Evolutionary conservation across 2,797 vertebrate genomes (phyloP).

Genomic region (Linurgus olivaceus): DNA sequence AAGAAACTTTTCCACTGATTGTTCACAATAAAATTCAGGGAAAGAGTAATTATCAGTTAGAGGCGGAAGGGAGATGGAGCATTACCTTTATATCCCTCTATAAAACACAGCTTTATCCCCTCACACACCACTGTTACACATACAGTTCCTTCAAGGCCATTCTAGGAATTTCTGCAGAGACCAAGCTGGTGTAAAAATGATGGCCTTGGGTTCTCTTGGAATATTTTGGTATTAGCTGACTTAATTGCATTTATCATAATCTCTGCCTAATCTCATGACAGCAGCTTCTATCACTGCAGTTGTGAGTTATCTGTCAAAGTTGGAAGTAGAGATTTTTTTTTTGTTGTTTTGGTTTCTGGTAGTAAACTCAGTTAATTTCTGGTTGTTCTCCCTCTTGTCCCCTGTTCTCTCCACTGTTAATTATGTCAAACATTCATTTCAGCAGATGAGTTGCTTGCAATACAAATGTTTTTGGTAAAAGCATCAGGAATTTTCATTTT

Average conservation of each 20-base stretch:
- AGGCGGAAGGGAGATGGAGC: background rate
- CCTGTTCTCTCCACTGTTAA: background rate
- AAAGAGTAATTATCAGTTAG: background rate
- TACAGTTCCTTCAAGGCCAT: background rate
- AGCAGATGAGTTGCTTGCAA: background rate
- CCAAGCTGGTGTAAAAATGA: background rate
- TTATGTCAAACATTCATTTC: background rate
- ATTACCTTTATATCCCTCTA: background rate
- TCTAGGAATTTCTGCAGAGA: background rate
- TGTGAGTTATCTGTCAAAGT: background rate
- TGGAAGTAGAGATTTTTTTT: background rate
- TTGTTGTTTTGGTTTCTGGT: background rate
- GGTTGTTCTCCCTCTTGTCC: background rate
- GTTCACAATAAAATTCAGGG: background rate
- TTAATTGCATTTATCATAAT: constrained; percentile 15
- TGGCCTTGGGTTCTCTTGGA: background rate
- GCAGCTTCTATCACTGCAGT: background rate
- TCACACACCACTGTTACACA: background rate
- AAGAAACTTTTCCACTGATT: background rate
- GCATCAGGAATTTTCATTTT: background rate
- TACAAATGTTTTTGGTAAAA: background rate
- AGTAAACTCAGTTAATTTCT: background rate
- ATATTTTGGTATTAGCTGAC: constrained; percentile 8
- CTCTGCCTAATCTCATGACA: background rate
- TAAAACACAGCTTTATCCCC: background rate